These are phyloP conservation scores for Tapirus indicus DNA, from an alignment of 2,797 vertebrate species.

Conservation along the genomic window DNA sequence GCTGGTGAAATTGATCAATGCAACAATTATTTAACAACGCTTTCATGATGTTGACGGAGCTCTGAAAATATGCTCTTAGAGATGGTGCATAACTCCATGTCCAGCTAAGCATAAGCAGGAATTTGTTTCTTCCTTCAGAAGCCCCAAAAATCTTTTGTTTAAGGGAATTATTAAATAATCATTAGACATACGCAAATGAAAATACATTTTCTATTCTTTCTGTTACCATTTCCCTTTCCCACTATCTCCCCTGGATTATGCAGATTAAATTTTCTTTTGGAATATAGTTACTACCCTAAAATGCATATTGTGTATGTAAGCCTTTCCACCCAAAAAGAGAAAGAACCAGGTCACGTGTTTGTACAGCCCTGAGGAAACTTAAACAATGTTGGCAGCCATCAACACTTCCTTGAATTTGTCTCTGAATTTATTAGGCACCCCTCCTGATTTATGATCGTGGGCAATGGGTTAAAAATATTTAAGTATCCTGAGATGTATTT, in stretches of 20 bases:
- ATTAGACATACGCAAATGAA: background rate
- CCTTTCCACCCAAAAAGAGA: background rate
- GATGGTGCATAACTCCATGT: background rate
- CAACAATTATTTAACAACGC: conserved; percentile 29
- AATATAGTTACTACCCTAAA: background rate
- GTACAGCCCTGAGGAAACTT: background rate
- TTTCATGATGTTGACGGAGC: background rate
- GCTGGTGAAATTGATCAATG: conserved; percentile 11
- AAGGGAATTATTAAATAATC: background rate
- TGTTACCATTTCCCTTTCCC: background rate
- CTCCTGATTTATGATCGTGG: background rate
- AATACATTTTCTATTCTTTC: background rate
- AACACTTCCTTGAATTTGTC: background rate
- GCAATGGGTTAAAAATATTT: background rate
- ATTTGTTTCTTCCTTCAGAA: conserved; percentile 19
- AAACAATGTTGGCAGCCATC: background rate
- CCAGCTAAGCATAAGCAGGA: background rate
- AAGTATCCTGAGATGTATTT: background rate
- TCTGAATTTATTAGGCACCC: background rate
- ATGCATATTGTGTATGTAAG: background rate
- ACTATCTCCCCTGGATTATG: background rate
- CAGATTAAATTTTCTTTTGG: conserved; percentile 5
- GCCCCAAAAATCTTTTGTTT: background rate
- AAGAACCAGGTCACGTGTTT: background rate
- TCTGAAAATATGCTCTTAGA: background rate